phyloP scores from a whole-genome alignment of 2,888 invertebrate species.

The Agapostemon virescens region DNA sequence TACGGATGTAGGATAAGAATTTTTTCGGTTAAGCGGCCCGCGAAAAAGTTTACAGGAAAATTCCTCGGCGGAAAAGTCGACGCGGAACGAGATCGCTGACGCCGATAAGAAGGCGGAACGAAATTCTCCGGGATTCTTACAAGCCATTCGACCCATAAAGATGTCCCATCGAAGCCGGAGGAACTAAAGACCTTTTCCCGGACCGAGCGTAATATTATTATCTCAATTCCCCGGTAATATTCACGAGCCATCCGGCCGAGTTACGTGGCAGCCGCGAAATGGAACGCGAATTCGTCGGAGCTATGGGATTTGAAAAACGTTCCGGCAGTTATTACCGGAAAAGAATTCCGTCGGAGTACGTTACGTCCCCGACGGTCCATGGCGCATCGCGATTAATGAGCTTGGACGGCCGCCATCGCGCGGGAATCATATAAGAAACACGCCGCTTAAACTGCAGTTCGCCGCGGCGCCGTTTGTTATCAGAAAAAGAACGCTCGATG shows the following conservation, averaged over 20 bases:
- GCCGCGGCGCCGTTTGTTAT: slow-evolving; percentile 60
- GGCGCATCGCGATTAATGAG: slow-evolving; percentile 72
- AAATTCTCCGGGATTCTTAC: slow-evolving; percentile 15
- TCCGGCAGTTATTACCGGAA: slow-evolving; percentile 67
- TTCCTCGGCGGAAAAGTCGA: slow-evolving; percentile 8
- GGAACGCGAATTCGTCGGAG: slow-evolving; percentile 53
- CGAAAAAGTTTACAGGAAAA: slow-evolving; percentile 5
- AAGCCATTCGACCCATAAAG: slow-evolving; percentile 38
- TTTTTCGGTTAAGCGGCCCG: background rate
- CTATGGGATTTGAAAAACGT: slow-evolving; percentile 63
- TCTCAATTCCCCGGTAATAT: slow-evolving; percentile 58
- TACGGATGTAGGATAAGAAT: background rate
- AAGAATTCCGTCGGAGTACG: slow-evolving; percentile 61
- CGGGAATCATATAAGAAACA: slow-evolving; percentile 68
- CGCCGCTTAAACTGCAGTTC: slow-evolving; percentile 70
- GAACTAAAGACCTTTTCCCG: slow-evolving; percentile 12
- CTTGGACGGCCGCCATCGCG: slow-evolving; percentile 72
- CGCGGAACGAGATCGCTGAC: background rate
- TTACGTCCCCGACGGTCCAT: slow-evolving; percentile 47
- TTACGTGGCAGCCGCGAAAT: slow-evolving; percentile 63
- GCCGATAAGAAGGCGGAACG: slow-evolving; percentile 16
- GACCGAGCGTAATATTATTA: slow-evolving; percentile 54
- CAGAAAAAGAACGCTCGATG: slow-evolving; percentile 16
- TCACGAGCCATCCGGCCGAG: slow-evolving; percentile 51
- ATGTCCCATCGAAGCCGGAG: slow-evolving; percentile 31